Percentiles rank a stretch among this genome's conserved stretches.
These are phyloP conservation scores for Hydriomena furcata DNA, from an alignment of 2,888 invertebrate species.

Conservation along the genomic window DNA sequence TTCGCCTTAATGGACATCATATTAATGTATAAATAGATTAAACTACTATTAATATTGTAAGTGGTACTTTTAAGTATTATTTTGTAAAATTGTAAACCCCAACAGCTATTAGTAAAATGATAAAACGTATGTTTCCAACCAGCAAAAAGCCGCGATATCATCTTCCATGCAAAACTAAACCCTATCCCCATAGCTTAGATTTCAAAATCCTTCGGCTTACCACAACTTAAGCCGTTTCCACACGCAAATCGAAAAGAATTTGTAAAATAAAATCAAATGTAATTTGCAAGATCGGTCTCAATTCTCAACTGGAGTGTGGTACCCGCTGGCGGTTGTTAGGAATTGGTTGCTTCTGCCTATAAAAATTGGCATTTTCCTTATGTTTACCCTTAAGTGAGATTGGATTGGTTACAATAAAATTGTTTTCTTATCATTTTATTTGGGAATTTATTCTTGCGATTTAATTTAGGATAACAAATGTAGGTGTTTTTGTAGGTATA, in stretches of 20 bases:
- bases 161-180: conserved; percentile 13
- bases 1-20: too few species aligned
- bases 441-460: conserved; percentile 21
- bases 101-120: neutral
- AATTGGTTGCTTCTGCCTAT: conserved; percentile 45
- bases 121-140: conserved; percentile 45
- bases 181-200: conserved; percentile 14
- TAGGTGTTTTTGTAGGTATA: too few species aligned
- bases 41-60: neutral
- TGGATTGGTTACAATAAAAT: conserved; percentile 50
- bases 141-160: conserved; percentile 31
- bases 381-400: conserved; percentile 58
- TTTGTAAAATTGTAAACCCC: too few species aligned
- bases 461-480: conserved; percentile 1
- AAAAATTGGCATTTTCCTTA: conserved; percentile 53
- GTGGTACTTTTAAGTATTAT: too few species aligned
- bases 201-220: neutral
- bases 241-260: conserved; percentile 65
- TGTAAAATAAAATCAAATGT: conserved; percentile 79
- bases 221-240: conserved; percentile 32
- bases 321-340: conserved; percentile 39
- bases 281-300: conserved; percentile 67
- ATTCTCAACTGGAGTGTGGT: conserved; percentile 50
- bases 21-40: too few species aligned
- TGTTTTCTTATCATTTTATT: conserved; percentile 41